Evolutionary conservation across 1,140 invertebrate species (phyloP), one percentile per base, ranked within the genome.

Genomic region (Zaprionus lachaisei): DNA sequence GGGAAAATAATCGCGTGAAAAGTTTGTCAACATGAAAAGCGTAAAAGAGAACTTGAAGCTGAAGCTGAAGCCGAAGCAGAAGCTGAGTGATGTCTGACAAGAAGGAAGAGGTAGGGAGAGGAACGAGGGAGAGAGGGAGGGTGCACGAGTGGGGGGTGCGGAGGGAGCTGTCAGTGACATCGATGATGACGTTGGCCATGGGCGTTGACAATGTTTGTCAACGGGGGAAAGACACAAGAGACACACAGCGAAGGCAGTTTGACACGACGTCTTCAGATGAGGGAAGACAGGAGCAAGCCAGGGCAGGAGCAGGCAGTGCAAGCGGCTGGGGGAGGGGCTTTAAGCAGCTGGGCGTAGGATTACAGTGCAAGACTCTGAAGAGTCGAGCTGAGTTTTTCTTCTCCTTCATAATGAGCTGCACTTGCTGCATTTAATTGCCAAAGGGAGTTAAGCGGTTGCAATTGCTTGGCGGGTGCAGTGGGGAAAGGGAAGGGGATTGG

Each of bases 201-300:
- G 81, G 81, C 79, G 84, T 72, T 89, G 84, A 87, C 84, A 89
- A 87, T 79, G 84, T 89, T 89, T 89, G 84, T 87, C 84, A 89
- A 71, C 72, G 71, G 51, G 49, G 26, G 26, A 61, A 60, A 55
- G 76, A 54, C 75, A 67, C 26, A 47, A 49, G 31, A 34, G 31
- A 34, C 54, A 65, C 28, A 17, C 57, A 38, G 57, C 1, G 9
- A 38, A 24, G 38, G 14, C 62, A 66, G 62, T 75, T 83, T 73
- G 80, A 83, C 70, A 78, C n/a, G 78, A 44, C 31, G 73, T 83
- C 67, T 69, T 41, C 77, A 79, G 83, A 87, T 87, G 84, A 83
- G 72, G 65, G 76, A 62, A 74, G 78, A 71, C 84, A 81, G 71
- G 38, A 54, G 14, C 15, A 54, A 44, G 64, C 38, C 22, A 55